Conservation (phyloP, 1,140 invertebrate species). For the Asbolus verrucosus region DNA sequence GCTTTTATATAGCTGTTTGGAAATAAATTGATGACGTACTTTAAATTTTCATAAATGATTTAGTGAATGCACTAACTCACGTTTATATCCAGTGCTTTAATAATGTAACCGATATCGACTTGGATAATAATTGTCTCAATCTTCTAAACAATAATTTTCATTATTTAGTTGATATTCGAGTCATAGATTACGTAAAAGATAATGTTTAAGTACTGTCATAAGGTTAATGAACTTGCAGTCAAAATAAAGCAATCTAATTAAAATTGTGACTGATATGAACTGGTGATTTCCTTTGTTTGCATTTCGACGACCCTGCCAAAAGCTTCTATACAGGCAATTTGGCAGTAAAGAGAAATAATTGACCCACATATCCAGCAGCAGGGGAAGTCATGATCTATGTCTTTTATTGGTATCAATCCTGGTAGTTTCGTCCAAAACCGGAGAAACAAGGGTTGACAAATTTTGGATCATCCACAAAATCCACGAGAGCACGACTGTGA, state of each 20-base stretch:
- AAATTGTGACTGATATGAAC: neutral
- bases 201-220: neutral
- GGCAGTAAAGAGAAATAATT: neutral
- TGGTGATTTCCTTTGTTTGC: slow-evolving; percentile 6
- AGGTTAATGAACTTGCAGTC: neutral
- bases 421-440: slow-evolving; percentile 25
- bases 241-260: neutral
- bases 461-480: slow-evolving; percentile 19
- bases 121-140: slow-evolving; percentile 24
- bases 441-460: slow-evolving; percentile 32
- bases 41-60: neutral
- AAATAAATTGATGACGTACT: neutral
- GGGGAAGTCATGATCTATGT: slow-evolving; percentile 2
- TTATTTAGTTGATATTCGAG: neutral
- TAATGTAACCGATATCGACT: neutral
- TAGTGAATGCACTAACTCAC: slow-evolving; percentile 2
- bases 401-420: slow-evolving; percentile 20
- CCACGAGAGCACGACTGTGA: slow-evolving; percentile 19
- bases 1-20: too few relatives aligned
- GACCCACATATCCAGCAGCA: slow-evolving; percentile 8
- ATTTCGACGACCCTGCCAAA: slow-evolving; percentile 1
- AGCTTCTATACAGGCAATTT: slow-evolving; percentile 7
- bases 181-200: neutral
- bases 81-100: slow-evolving; percentile 3
- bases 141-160: slow-evolving; percentile 7